Conservation (phyloP, 2,888 invertebrate genomes). For the Emmelina monodactyla region DNA sequence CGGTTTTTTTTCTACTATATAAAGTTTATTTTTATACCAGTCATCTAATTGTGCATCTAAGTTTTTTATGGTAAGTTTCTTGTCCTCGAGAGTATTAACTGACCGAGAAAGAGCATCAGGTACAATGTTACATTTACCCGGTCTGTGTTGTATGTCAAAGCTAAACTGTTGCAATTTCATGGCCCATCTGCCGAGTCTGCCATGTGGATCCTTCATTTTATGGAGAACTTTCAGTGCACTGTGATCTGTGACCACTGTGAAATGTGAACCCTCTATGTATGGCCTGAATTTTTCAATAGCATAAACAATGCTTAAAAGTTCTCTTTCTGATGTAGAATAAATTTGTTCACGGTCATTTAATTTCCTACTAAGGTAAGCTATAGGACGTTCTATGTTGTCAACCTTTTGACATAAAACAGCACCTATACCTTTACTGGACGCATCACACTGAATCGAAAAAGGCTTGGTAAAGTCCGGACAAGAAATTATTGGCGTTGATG, state of each 20-base stretch:
- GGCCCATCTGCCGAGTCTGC: conserved; percentile 7
- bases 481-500: conserved; percentile 8
- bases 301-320: conserved; percentile 11
- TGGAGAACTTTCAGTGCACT: conserved; percentile 5
- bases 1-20: too few species aligned
- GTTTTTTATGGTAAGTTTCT: too few species aligned
- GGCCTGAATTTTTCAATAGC: conserved; percentile 13
- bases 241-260: conserved; percentile 8
- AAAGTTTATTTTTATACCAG: too few species aligned
- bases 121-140: conserved; percentile 4
- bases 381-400: conserved; percentile 10
- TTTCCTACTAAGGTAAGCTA: conserved; percentile 12
- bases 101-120: conserved; percentile 6
- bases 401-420: conserved; percentile 11
- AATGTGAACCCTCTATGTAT: conserved; percentile 9
- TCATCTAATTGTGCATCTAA: too few species aligned
- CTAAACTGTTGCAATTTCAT: conserved; percentile 2
- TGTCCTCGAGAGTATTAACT: too few species aligned
- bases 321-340: conserved; percentile 13
- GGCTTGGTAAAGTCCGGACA: conserved; percentile 9
- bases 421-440: conserved; percentile 11
- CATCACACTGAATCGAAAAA: conserved; percentile 11
- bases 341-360: conserved; percentile 11
- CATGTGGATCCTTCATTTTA: conserved; percentile 5
- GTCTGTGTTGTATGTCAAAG: conserved; percentile 4